Evolutionary conservation across 2,888 invertebrate species (phyloP).

Genomic region (Drosophila ezoana): DNA sequence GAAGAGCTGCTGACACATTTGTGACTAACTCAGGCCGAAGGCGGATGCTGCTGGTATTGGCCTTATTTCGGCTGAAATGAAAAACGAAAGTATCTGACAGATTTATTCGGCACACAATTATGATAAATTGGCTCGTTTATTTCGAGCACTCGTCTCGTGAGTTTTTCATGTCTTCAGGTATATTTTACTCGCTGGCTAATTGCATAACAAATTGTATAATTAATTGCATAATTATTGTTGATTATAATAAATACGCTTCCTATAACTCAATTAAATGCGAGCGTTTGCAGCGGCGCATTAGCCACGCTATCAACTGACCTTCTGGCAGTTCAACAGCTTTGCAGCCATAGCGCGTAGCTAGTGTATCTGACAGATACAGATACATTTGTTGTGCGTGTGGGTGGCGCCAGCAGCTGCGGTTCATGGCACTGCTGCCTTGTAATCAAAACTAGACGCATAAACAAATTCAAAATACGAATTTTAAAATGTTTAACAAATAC

Average conservation of each 20-base stretch:
- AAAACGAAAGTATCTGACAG: slow-evolving; percentile 49
- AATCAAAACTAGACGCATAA: slow-evolving; percentile 50
- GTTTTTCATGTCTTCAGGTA: slow-evolving; percentile 10
- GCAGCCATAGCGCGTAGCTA: slow-evolving; percentile 1
- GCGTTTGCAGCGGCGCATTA: slow-evolving; percentile 42
- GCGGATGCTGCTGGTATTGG: slow-evolving; percentile 45
- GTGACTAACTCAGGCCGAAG: slow-evolving; percentile 58
- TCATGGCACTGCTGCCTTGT: slow-evolving; percentile 56
- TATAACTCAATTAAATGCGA: slow-evolving; percentile 50
- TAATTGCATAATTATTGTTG: slow-evolving; percentile 27
- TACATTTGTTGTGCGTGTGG: slow-evolving; percentile 50
- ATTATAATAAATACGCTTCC: slow-evolving; percentile 37
- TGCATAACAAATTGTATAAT: slow-evolving; percentile 51
- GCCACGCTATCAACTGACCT: slow-evolving; percentile 53
- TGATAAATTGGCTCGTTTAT: slow-evolving; percentile 50
- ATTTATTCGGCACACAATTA: slow-evolving; percentile 31
- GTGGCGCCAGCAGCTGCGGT: slow-evolving; percentile 51
- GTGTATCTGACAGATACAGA: slow-evolving; percentile 47
- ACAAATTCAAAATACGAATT: slow-evolving; percentile 23
- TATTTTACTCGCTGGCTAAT: slow-evolving; percentile 27
- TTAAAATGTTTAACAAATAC: slow-evolving; percentile 6
- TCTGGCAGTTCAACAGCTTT: slow-evolving; percentile 53
- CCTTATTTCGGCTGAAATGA: slow-evolving; percentile 36
- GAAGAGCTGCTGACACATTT: slow-evolving; percentile 50
- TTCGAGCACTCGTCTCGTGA: slow-evolving; percentile 2